Evolutionary conservation across 1,140 invertebrate genomes (phyloP).

Genomic region (Thalassaphorura encarpata): DNA sequence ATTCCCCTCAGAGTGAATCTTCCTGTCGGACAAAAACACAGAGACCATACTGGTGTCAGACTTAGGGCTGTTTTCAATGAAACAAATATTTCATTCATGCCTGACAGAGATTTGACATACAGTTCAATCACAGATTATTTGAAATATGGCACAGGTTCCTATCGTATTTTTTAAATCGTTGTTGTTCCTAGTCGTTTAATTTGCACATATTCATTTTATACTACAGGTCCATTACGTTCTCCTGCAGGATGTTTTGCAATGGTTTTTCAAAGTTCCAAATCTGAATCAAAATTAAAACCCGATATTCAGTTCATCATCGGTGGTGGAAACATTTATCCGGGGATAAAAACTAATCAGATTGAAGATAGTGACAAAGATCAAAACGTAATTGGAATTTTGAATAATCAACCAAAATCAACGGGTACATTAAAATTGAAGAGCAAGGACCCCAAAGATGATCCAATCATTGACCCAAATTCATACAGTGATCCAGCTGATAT

Average conservation of each 20-base stretch:
- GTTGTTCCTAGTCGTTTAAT: neutral
- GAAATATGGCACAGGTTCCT: neutral
- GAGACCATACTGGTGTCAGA: neutral
- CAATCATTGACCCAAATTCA: conserved; percentile 4
- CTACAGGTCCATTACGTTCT: neutral
- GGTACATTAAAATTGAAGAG: conserved; percentile 2
- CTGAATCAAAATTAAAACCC: neutral
- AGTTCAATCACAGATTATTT: neutral
- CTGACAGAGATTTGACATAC: neutral
- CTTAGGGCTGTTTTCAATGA: neutral
- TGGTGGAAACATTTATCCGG: no score
- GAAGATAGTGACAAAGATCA: neutral
- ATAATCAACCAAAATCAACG: neutral
- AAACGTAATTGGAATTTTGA: neutral
- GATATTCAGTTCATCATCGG: neutral
- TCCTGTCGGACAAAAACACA: neutral
- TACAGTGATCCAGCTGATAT: neutral
- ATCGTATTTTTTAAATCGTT: neutral
- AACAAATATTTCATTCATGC: neutral
- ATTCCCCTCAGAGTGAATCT: neutral
- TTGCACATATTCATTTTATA: neutral
- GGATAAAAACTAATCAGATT: neutral
- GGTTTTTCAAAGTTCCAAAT: neutral
- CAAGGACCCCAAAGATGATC: neutral
- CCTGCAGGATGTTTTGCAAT: neutral